Conservation (phyloP, 2,113 vertebrate genomes). For the Natator depressus region DNA sequence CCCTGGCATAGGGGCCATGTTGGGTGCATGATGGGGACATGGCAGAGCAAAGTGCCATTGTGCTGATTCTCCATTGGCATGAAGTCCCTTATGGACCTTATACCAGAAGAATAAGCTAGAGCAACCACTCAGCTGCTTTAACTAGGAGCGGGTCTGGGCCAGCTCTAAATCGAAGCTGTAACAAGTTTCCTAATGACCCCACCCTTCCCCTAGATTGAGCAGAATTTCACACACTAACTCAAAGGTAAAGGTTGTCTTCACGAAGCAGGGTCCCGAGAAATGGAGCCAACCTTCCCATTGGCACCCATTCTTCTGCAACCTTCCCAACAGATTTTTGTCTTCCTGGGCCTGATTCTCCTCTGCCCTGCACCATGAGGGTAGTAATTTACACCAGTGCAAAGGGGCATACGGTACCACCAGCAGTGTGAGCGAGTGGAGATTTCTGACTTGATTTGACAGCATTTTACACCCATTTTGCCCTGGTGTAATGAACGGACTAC, state of each 20-base stretch:
- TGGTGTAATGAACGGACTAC: background rate
- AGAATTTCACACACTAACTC: background rate
- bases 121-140: background rate
- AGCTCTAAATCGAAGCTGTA: background rate
- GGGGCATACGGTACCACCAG: fast-evolving
- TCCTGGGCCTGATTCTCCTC: background rate
- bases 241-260: background rate
- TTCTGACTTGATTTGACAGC: background rate
- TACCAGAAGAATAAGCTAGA: background rate
- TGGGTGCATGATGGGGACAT: background rate
- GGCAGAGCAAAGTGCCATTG: background rate
- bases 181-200: background rate
- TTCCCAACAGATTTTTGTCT: background rate
- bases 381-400: background rate
- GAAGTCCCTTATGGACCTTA: background rate
- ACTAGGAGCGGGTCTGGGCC: background rate
- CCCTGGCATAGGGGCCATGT: background rate
- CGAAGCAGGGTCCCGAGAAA: background rate
- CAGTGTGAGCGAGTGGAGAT: background rate
- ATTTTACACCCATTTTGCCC: background rate
- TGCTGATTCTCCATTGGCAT: background rate
- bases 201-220: background rate
- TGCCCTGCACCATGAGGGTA: background rate
- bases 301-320: background rate
- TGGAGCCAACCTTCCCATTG: background rate